Base-by-base conservation (phyloP, 2,113 vertebrate genomes). In the Telmatochromis sp. region DNA sequence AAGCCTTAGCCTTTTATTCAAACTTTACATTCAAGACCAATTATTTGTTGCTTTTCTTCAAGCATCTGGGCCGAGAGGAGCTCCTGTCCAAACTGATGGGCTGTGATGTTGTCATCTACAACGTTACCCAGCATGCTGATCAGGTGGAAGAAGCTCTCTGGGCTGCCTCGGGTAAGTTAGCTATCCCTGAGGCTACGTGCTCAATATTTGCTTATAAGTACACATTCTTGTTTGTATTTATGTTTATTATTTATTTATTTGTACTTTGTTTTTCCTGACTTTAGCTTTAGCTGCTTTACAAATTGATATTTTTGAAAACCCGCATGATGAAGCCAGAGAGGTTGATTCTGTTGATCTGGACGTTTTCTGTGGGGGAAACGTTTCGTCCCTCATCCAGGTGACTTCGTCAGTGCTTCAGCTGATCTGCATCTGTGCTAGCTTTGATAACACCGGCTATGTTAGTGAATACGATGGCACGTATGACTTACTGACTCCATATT, bases 101-200 rank as follows among this genome's bases (percentile, higher is more conserved):
- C 7, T 98, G 98, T 63, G 97, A 99, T 2, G 83, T 98, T 3
- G 79, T 99, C 4, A 89, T 99, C 68, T 99, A 98, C 83, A 98
- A 99, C 88, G 96, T 99, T 86, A 97, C 94, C 6, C 97, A 98
- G 89, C 84, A 96, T 86, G 17, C 81, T 1, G 89, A 93, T 21
- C 97, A 98, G 89, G 94, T 96, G 35, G 97, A 97, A 3, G 98
- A 99, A 53, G 98, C 98, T 47, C 81, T 37, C 1, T 99, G 98
- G 98, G 98, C 98, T 12, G 96, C 97, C 49, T 96, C 97, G 83
- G 98, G 98, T 99, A 84, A 40, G 78, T 12, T 3, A 33, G 60
- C 9, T 33, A 5, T 9, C 45, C 82, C 23, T 19, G 11, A 12
- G 21, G 8, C 13, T 19, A 1, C 0, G 11, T 68, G 40, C 31